These are phyloP conservation scores for Pitangus sulphuratus DNA, from an alignment of 2,797 vertebrate species.

Conservation along the genomic window DNA sequence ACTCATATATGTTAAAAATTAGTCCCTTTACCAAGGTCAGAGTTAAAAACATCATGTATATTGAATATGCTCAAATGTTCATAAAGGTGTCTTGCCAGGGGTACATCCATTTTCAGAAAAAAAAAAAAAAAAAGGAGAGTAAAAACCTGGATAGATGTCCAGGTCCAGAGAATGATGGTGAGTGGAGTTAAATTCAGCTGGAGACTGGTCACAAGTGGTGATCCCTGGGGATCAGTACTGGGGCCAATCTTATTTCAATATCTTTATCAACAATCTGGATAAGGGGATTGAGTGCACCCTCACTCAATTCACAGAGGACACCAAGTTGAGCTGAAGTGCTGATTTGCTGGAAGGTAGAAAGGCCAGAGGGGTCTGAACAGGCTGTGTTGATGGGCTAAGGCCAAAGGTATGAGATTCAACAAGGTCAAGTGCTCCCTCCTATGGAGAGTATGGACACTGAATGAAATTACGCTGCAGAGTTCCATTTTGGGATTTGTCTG, in stretches of 20 bases:
- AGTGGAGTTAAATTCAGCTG: not conserved
- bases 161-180: not conserved
- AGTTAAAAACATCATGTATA: not conserved
- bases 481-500: fast-evolving
- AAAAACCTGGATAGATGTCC: not conserved
- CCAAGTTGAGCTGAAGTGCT: not conserved
- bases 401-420: not conserved
- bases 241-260: not conserved
- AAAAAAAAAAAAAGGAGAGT: not conserved
- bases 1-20: not conserved
- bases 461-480: too few relatives aligned
- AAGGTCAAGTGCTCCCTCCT: not conserved
- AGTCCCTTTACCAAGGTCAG: not conserved
- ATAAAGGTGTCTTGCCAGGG: not conserved
- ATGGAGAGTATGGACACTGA: too few relatives aligned
- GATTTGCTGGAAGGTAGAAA: not conserved
- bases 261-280: not conserved
- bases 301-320: not conserved
- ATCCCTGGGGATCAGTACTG: not conserved
- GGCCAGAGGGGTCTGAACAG: not conserved
- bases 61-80: not conserved
- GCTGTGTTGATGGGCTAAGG: not conserved
- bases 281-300: not conserved
- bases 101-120: not conserved
- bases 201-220: too few relatives aligned